Percentiles rank a stretch among this genome's conserved stretches.
Conservation (phyloP, 2,888 invertebrate species). For the Lysandra bellargus region DNA sequence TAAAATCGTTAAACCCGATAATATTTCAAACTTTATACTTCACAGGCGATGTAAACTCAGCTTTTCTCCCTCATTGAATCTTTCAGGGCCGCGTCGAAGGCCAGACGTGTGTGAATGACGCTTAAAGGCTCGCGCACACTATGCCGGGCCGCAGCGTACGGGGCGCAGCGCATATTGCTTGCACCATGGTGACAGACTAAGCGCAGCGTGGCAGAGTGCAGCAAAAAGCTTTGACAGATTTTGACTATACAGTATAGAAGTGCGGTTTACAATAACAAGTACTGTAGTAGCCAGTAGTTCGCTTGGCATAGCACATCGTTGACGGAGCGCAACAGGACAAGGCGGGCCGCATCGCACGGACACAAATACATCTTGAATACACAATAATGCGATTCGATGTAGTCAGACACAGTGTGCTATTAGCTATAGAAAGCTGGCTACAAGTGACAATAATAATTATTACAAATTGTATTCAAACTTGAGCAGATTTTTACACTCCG, state of each 20-base stretch:
- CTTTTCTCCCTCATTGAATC: not conserved
- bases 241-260: not conserved
- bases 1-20: not conserved
- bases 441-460: too few relatives aligned
- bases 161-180: not conserved
- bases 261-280: too few relatives aligned
- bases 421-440: too few relatives aligned
- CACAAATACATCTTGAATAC: too few relatives aligned
- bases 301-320: too few relatives aligned
- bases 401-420: too few relatives aligned
- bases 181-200: not conserved
- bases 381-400: too few relatives aligned
- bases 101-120: not conserved
- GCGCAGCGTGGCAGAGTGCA: not conserved
- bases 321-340: too few relatives aligned
- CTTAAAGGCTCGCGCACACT: not conserved
- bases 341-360: too few relatives aligned
- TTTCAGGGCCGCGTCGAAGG: not conserved
- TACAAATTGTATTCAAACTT: too few relatives aligned
- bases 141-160: not conserved
- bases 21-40: not conserved
- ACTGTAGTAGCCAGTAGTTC: too few relatives aligned
- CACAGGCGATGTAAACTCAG: not conserved
- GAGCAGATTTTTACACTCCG: not conserved
- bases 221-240: not conserved